These are phyloP conservation scores for Drusus annulatus DNA, from an alignment of 1,140 invertebrate species.

Conservation along the genomic window DNA sequence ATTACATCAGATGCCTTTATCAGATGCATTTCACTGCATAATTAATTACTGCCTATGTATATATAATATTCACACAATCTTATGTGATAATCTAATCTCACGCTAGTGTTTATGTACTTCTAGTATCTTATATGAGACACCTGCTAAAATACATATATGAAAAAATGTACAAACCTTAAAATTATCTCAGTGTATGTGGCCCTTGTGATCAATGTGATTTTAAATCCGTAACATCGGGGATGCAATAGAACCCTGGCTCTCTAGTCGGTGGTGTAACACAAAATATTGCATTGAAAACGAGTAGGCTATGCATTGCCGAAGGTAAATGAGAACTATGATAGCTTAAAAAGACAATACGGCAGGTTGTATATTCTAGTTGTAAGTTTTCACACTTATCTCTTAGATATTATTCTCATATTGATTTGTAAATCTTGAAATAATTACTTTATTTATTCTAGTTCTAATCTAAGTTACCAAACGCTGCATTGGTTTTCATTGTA, in stretches of 20 bases:
- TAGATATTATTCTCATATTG: slow-evolving; percentile 8
- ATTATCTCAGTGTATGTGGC: too few species aligned
- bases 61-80: neutral
- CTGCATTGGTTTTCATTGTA: slow-evolving; percentile 13
- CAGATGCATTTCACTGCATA: slow-evolving; percentile 18
- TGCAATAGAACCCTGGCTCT: too few species aligned
- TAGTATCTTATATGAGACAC: neutral
- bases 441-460: slow-evolving; percentile 25
- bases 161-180: too few species aligned
- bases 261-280: too few species aligned
- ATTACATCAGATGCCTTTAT: slow-evolving; percentile 26
- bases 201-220: too few species aligned
- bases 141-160: neutral
- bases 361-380: slow-evolving; percentile 25
- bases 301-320: neutral
- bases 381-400: slow-evolving; percentile 2
- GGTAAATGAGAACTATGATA: slow-evolving; percentile 1
- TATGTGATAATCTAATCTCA: neutral
- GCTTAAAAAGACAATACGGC: slow-evolving; percentile 37
- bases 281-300: neutral
- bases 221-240: too few species aligned
- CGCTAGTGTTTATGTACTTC: neutral
- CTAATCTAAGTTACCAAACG: slow-evolving; percentile 12
- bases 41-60: slow-evolving; percentile 12
- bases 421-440: neutral